Evolutionary conservation across 2,797 vertebrate species (phyloP).

Genomic region (Danio jaintianensis): DNA sequence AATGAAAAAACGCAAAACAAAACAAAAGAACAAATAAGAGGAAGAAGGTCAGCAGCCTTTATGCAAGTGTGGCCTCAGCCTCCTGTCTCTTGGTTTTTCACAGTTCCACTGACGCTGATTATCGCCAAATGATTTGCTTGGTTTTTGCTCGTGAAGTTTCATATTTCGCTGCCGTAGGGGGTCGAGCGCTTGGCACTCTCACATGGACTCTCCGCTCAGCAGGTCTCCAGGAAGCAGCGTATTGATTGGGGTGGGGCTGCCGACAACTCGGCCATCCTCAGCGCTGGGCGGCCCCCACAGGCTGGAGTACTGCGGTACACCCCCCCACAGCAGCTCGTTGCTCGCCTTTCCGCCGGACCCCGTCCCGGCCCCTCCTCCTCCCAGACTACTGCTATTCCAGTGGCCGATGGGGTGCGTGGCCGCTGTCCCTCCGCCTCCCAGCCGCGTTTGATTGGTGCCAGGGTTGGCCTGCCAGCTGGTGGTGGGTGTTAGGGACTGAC

Average conservation of each 20-base stretch:
- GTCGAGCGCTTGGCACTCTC: slow-evolving; percentile 79
- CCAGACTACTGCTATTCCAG: slow-evolving; percentile 90
- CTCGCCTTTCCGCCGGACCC: slow-evolving; percentile 84
- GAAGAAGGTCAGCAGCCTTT: slow-evolving; percentile 73
- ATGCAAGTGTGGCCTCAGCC: slow-evolving; percentile 64
- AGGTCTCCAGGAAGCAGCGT: slow-evolving; percentile 97
- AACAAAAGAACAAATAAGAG: slow-evolving; percentile 66
- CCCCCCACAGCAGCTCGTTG: slow-evolving; percentile 93
- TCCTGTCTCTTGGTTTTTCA: slow-evolving; percentile 67
- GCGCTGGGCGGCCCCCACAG: slow-evolving; percentile 92
- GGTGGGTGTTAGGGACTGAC: slow-evolving; percentile 91
- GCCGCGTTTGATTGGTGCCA: slow-evolving; percentile 90
- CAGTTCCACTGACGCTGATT: slow-evolving; percentile 77
- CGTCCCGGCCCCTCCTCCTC: slow-evolving; percentile 61
- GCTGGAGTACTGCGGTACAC: slow-evolving; percentile 94
- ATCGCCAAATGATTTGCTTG: slow-evolving; percentile 80
- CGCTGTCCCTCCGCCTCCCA: slow-evolving; percentile 86
- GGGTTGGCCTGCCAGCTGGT: slow-evolving; percentile 93
- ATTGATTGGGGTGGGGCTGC: slow-evolving; percentile 92
- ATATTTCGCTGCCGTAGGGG: slow-evolving; percentile 6
- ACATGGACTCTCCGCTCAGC: slow-evolving; percentile 96
- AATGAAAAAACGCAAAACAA: slow-evolving; percentile 63
- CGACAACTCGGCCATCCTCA: slow-evolving; percentile 86
- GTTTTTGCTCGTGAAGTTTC: slow-evolving; percentile 73
- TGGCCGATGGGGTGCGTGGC: slow-evolving; percentile 90